phyloP scores from a whole-genome alignment of 2,797 vertebrate genomes.

The Sebastes aleutianus region DNA sequence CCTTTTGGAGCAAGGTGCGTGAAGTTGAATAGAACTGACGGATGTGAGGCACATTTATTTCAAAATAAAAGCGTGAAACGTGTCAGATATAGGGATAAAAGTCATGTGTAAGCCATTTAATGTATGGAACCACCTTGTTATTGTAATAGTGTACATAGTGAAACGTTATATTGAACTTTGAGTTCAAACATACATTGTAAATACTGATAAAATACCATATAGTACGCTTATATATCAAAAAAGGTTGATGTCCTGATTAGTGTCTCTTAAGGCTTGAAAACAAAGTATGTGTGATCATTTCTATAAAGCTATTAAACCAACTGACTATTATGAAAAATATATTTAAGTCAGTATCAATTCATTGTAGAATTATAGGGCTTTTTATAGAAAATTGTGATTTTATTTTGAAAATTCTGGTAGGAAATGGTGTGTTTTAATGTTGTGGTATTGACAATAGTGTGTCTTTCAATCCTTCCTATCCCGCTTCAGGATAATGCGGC shows the following conservation, averaged over 20 bases:
- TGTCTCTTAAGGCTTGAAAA: rapidly evolving
- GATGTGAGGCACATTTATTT: background rate
- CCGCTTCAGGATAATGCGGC: conserved; percentile 77
- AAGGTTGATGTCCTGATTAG: rapidly evolving
- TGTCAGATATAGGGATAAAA: background rate
- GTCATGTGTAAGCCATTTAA: rapidly evolving
- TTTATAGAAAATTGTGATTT: background rate
- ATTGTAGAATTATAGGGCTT: rapidly evolving
- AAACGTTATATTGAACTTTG: rapidly evolving
- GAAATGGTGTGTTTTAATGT: background rate
- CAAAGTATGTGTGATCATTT: rapidly evolving
- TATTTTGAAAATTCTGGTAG: conserved; percentile 26
- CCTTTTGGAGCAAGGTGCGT: conserved; percentile 35
- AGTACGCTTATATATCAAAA: rapidly evolving
- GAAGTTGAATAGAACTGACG: background rate
- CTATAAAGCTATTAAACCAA: rapidly evolving
- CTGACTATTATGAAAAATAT: rapidly evolving
- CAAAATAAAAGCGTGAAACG: conserved; percentile 43
- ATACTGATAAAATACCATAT: background rate
- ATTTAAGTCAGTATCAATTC: rapidly evolving
- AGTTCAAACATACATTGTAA: background rate
- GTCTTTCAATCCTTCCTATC: conserved; percentile 63
- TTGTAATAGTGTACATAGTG: rapidly evolving
- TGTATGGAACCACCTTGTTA: rapidly evolving
- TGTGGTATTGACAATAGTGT: conserved; percentile 3